phyloP scores from a whole-genome alignment of 2,113 vertebrate genomes.

The Callospermophilus lateralis region DNA sequence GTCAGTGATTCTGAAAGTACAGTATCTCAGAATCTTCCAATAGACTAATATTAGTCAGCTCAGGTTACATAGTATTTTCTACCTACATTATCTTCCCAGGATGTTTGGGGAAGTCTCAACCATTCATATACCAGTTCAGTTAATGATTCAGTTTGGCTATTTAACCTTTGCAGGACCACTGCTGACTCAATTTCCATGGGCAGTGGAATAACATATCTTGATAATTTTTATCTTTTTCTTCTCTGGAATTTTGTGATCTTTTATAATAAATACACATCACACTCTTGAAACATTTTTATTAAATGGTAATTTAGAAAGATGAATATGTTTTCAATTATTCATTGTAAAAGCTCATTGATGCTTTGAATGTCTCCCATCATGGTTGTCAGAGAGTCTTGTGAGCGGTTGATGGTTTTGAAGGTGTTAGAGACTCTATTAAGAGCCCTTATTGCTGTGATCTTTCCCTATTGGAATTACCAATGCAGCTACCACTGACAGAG shows the following conservation, averaged over 20 bases:
- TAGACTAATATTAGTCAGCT: slow-evolving; percentile 50
- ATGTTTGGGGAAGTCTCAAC: not conserved
- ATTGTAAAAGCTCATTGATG: not conserved
- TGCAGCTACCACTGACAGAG: not conserved
- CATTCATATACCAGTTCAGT: not conserved
- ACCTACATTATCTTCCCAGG: not conserved
- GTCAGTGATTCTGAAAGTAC: slow-evolving; percentile 53
- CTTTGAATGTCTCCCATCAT: not conserved
- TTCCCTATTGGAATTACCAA: not conserved
- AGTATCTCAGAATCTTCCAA: not conserved
- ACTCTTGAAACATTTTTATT: slow-evolving; percentile 14
- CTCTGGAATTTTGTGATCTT: not conserved
- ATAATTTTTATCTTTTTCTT: not conserved
- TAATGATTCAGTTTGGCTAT: not conserved
- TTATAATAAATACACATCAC: not conserved
- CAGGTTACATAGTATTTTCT: slow-evolving; percentile 7
- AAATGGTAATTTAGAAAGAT: not conserved
- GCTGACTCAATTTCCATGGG: not conserved
- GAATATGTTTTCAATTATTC: not conserved
- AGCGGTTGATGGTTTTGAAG: not conserved
- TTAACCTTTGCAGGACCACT: not conserved
- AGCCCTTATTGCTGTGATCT: not conserved
- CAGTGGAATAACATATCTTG: not conserved
- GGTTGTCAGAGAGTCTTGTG: not conserved
- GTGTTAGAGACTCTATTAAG: not conserved